Evolutionary conservation across 1,140 invertebrate species (phyloP).

Genomic region (Neotoxoptera formosana): DNA sequence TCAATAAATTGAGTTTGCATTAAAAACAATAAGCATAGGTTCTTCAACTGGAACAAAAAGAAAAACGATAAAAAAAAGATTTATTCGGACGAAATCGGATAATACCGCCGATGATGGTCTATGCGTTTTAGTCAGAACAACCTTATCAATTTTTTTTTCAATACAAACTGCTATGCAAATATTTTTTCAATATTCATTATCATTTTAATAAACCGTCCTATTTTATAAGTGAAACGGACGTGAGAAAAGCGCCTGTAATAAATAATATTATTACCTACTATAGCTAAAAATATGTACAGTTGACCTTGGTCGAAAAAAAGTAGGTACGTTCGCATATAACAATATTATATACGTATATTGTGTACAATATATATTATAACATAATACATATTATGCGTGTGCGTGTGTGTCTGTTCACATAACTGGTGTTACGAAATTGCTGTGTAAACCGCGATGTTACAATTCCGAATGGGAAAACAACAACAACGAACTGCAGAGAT

Average conservation of each 20-base stretch:
- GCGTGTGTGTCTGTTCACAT: neutral
- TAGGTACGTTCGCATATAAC: neutral
- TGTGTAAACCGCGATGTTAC: conserved; percentile 34
- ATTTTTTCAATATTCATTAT: neutral
- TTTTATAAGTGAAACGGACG: neutral
- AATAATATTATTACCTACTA: neutral
- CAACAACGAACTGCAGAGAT: neutral
- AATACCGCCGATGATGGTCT: neutral
- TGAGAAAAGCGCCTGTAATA: neutral
- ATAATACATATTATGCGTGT: neutral
- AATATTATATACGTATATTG: neutral
- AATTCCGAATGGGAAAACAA: conserved; percentile 26
- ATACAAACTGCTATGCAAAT: neutral
- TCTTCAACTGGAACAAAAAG: too few species aligned
- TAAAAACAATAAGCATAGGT: too few species aligned
- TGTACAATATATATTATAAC: neutral
- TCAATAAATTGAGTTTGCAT: too few species aligned
- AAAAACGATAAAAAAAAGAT: too few species aligned
- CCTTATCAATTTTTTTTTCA: neutral
- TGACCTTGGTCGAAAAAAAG: conserved; percentile 3
- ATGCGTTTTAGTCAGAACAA: neutral
- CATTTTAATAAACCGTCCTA: neutral
- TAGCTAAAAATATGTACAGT: neutral
- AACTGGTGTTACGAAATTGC: conserved; percentile 39
- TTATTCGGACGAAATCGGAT: too few species aligned